Evolutionary conservation across 2,888 invertebrate species (phyloP).

Genomic region (Philereme transversata): DNA sequence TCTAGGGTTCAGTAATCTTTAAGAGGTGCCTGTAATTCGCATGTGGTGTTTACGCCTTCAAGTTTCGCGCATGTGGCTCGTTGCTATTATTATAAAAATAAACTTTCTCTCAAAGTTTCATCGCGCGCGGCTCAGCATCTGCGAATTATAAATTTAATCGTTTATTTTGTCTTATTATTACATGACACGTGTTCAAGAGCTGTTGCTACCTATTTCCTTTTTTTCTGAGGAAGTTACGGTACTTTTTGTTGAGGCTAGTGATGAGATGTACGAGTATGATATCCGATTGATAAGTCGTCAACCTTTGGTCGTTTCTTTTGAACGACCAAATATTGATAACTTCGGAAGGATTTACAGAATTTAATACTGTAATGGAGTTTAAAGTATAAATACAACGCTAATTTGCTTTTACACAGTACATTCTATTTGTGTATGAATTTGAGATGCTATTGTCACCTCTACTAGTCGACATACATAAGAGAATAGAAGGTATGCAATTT

Average conservation of each 20-base stretch:
- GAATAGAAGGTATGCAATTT: too few relatives aligned
- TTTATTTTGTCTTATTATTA: conserved; percentile 68
- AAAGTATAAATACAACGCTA: too few relatives aligned
- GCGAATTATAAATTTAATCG: conserved; percentile 78
- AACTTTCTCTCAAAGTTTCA: conserved; percentile 76
- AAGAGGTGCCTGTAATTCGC: conserved; percentile 67
- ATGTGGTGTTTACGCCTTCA: conserved; percentile 68
- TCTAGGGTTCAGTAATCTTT: conserved; percentile 73
- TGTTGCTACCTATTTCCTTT: conserved; percentile 36
- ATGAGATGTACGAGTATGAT: conserved; percentile 19
- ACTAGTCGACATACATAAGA: too few relatives aligned
- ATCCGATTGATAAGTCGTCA: conserved; percentile 15
- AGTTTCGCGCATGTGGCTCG: conserved; percentile 72
- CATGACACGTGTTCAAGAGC: conserved; percentile 61
- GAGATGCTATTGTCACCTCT: too few relatives aligned
- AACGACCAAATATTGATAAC: not conserved
- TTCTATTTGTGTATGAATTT: too few relatives aligned
- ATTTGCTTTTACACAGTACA: too few relatives aligned
- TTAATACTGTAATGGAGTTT: too few relatives aligned
- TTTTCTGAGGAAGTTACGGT: conserved; percentile 41
- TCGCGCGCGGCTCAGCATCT: conserved; percentile 78
- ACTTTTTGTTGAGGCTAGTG: conserved; percentile 35
- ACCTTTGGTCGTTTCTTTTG: conserved; percentile 24
- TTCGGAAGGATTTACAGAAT: too few relatives aligned
- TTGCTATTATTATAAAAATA: conserved; percentile 83